Conservation (phyloP, 2,797 vertebrate genomes). For the Threskiornis aethiopicus region DNA sequence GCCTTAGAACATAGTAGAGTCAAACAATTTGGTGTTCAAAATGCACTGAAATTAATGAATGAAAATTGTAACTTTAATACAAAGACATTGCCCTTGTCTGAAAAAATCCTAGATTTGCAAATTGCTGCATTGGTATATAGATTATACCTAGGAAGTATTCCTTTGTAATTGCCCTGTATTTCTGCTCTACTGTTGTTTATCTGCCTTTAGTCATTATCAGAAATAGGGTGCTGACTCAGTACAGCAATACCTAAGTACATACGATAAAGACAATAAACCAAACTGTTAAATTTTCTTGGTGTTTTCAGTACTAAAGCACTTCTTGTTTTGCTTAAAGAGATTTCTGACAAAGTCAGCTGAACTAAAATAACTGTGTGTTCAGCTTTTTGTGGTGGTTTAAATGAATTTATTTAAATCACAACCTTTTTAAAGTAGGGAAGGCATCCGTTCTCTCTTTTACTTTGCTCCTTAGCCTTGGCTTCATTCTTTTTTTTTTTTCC, state of each 20-base stretch:
- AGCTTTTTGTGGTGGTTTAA: not conserved
- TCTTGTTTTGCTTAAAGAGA: not conserved
- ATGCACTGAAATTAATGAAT: not conserved
- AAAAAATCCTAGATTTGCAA: not conserved
- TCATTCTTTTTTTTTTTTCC: not conserved
- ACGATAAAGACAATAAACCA: not conserved
- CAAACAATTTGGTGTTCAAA: not conserved
- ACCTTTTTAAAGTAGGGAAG: not conserved
- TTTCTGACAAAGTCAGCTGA: not conserved
- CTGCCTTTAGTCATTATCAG: not conserved
- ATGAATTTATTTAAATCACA: not conserved
- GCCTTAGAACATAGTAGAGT: not conserved
- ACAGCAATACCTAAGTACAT: not conserved
- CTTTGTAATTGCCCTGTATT: not conserved
- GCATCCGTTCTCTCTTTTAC: not conserved
- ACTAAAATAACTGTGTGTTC: not conserved
- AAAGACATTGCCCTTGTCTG: not conserved
- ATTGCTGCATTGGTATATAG: not conserved
- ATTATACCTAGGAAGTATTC: not conserved
- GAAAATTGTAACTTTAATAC: not conserved
- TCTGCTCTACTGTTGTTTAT: not conserved
- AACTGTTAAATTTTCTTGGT: not conserved
- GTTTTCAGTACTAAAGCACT: not conserved
- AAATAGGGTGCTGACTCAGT: not conserved
- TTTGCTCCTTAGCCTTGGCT: not conserved